Evolutionary conservation across 2,888 invertebrate species (phyloP), one percentile per base, ranked within the genome.

Genomic region (Metacarcinus magister): DNA sequence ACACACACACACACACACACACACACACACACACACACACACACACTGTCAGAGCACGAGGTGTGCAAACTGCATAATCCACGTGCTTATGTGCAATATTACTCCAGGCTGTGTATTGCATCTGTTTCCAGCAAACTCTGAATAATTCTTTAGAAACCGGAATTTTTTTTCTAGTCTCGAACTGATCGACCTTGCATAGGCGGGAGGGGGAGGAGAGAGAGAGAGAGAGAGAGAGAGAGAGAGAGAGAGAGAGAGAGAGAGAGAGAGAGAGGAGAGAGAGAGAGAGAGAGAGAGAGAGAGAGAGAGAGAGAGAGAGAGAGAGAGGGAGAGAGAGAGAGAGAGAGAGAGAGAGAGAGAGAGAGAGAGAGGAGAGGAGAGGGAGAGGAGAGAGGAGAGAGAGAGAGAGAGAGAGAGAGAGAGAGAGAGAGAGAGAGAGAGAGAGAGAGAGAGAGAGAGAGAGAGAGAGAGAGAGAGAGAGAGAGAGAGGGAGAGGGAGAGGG

Each of bases 391-490:
- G 8, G 67, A 67, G 67, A 67, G 67, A 67, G 67, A 67, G 67
- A 67, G 67, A n/a, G n/a, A n/a, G n/a, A n/a, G n/a, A n/a, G n/a
- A 67, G 19, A 23, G 19, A 67, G 67, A 39, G 82, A 82, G 82
- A 28, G 32, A 7, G 90, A 39, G 39, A 90, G 90, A 39, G 32
- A 90, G 90, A 90, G 32, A 90, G 90, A 90, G 32, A 90, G 90
- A 90, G 32, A 90, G 90, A 90, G 32, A 90, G 90, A 90, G 32
- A 90, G 90, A 90, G 32, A 90, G 90, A 90, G 32, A 90, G 90
- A 90, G 90, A 90, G 90, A 90, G 90, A 90, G 32, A 90, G 90
- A 90, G 32, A 90, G 39, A 90, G 54, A 54, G 54, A 46, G 46
- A 46, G 46, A 46, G 46, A 46, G 46, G 8, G 46, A 46, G 46